These are phyloP conservation scores for Eulithis prunata DNA, from an alignment of 2,888 invertebrate genomes.

Conservation along the genomic window DNA sequence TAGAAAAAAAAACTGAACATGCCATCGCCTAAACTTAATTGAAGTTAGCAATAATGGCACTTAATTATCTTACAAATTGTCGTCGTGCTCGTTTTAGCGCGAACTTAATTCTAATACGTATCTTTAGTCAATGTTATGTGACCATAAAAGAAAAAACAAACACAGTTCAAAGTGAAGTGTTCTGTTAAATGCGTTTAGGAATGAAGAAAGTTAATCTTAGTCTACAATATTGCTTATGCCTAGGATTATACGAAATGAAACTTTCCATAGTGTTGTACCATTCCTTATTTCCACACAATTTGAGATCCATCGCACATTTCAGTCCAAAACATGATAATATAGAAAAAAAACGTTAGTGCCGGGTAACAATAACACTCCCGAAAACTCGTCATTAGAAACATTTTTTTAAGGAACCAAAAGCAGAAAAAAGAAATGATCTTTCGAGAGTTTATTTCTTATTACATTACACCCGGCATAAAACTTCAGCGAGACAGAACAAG, in stretches of 20 bases:
- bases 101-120: constrained; percentile 35
- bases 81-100: constrained; percentile 29
- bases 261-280: constrained; percentile 37
- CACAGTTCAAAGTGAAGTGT: constrained; percentile 39
- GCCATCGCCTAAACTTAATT: constrained; percentile 47
- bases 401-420: no score
- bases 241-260: constrained; percentile 33
- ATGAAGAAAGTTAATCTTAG: constrained; percentile 54
- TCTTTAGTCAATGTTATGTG: constrained; percentile 13
- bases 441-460: no score
- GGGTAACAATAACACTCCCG: no score
- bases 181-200: constrained; percentile 65
- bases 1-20: constrained; percentile 35
- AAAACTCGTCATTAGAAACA: no score
- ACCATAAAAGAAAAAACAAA: constrained; percentile 34
- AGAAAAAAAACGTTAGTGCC: neutral
- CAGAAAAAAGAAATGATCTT: no score
- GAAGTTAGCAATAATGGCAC: constrained; percentile 67
- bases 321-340: constrained; percentile 18
- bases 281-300: constrained; percentile 32
- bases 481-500: no score
- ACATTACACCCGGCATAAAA: no score
- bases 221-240: constrained; percentile 37
- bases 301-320: constrained; percentile 41
- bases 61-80: constrained; percentile 44